These are phyloP conservation scores for Cryptoblepharus egeriae DNA, from an alignment of 2,797 vertebrate species.

Conservation along the genomic window DNA sequence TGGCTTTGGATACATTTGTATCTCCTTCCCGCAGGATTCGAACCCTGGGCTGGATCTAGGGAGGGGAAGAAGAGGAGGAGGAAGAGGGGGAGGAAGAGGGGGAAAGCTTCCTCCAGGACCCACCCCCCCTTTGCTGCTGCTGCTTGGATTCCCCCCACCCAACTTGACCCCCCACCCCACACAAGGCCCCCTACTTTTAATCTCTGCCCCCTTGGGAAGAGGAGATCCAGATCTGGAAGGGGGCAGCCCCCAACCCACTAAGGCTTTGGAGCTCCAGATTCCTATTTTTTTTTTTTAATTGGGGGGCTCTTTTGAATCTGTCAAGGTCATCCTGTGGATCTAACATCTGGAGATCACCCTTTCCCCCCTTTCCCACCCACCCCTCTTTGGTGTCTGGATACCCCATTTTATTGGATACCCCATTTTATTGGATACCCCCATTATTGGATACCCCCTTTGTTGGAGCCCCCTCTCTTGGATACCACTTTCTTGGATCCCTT, in stretches of 20 bases:
- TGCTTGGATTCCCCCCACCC: background rate
- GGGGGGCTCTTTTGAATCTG: conserved; percentile 73
- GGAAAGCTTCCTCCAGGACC: conserved; percentile 39
- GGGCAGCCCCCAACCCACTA: background rate
- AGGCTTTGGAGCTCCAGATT: background rate
- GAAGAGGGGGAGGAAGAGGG: background rate
- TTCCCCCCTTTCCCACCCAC: background rate
- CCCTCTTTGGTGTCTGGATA: no score
- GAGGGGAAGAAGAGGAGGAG: background rate
- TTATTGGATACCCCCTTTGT: no score
- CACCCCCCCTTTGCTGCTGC: background rate
- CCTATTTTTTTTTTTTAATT: background rate
- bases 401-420: no score
- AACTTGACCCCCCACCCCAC: no score
- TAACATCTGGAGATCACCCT: conserved; percentile 37
- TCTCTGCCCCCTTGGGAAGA: no score
- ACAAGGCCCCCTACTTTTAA: no score
- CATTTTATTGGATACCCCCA: no score
- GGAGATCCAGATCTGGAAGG: no score
- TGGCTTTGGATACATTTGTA: no score
- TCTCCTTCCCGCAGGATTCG: conserved; percentile 33
- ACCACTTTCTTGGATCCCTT: no score
- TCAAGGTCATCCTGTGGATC: conserved; percentile 84
- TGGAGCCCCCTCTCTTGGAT: no score
- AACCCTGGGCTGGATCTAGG: conserved; percentile 56